Percentiles rank a stretch among this genome's conserved stretches.
These are phyloP conservation scores for Microtus montanus DNA, from an alignment of 2,113 vertebrate genomes.

Conservation along the genomic window DNA sequence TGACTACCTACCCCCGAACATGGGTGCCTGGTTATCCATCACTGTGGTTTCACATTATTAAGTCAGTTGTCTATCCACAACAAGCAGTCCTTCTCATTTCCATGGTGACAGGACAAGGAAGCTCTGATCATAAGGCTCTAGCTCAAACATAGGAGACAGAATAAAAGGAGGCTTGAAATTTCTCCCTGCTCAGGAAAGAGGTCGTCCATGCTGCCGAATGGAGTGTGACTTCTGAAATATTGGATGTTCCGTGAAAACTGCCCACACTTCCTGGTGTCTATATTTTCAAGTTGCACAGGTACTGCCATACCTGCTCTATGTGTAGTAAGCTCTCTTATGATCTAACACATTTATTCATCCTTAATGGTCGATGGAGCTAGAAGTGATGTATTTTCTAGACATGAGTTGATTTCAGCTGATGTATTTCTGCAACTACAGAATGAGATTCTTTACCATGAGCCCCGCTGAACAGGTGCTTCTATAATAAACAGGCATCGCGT, in stretches of 20 bases:
- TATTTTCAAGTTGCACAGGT: constrained; percentile 56
- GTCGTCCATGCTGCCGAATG: background rate
- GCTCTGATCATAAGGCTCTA: background rate
- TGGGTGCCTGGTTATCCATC: background rate
- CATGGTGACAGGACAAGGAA: constrained; percentile 47
- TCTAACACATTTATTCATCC: constrained; percentile 69
- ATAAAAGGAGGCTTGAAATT: constrained; percentile 25
- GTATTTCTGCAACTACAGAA: constrained; percentile 43
- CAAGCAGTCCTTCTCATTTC: constrained; percentile 36
- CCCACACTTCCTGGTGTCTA: constrained; percentile 55
- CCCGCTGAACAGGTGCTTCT: constrained; percentile 28
- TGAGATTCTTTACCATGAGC: constrained; percentile 52
- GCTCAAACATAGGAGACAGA: constrained; percentile 1
- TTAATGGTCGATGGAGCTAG: constrained; percentile 55
- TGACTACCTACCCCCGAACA: background rate
- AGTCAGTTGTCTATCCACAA: background rate
- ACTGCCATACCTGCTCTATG: constrained; percentile 57
- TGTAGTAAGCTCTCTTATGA: constrained; percentile 55
- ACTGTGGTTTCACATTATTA: background rate
- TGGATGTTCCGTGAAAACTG: constrained; percentile 59
- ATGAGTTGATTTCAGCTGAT: constrained; percentile 68
- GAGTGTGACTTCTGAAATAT: constrained; percentile 45
- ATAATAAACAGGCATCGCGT: constrained; percentile 18
- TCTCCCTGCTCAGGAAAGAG: constrained; percentile 19
- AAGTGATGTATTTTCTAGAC: constrained; percentile 63